Evolutionary conservation across 2,888 invertebrate genomes (phyloP), one percentile per base, ranked within the genome.

Genomic region (Sylvicola fuscatus): DNA sequence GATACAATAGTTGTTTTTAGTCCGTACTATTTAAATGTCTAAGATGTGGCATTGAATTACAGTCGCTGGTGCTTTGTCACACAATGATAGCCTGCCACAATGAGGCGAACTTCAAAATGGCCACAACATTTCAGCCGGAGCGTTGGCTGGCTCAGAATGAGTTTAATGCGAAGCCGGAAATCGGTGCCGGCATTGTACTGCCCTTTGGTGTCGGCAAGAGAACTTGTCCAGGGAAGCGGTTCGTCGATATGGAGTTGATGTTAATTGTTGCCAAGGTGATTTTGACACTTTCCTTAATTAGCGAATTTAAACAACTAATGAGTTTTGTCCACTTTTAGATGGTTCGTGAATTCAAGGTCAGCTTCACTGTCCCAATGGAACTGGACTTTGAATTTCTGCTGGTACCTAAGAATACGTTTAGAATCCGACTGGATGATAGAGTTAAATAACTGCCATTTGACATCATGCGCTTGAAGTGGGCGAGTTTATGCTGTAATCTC

Each of bases 181-280:
- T 60, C 44, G 69, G 76, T 6, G 63, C 73, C 0, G 62, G 66
- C 32, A 58, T 86, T 34, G 72, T 83, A 2, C 70, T 72, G 6
- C 83, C 84, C 1, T 87, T 86, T 54, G 86, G 86, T 0, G 62
- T 72, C 27, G 86, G 86, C 1, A 67, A 72, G 35, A 64, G 86
- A 32, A 77, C 79, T 58, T 87, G 86, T 50, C 86, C 86, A 0
- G 87, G 86, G 33, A 82, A 82, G 56, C 63, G 83, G 39, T 82
- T 84, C 50, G 77, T 83, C 3, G 81, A 82, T 47, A 69, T 81
- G 44, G 77, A 78, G 44, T 59, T 84, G 13, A 72, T 78, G 40
- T 60, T 83, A 36, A 59, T 80, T 39, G 57, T 84, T 14, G 78
- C 79, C 15, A 76, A 77, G 68, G 79, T 78, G 29, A 29, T 7